Base-by-base conservation (phyloP, 2,888 invertebrate species). In the Malthinus flaveolus region DNA sequence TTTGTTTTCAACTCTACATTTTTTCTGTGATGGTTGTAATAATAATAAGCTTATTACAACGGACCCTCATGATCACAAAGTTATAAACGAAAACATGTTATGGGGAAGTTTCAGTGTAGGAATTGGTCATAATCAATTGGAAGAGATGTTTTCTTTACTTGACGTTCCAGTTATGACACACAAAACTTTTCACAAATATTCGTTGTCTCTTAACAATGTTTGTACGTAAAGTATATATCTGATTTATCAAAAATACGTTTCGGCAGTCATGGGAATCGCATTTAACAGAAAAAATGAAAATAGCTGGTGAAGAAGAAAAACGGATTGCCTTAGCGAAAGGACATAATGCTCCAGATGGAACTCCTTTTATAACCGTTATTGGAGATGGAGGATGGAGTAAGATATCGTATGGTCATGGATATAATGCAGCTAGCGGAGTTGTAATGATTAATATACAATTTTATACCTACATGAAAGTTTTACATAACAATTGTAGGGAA, bases 221-320 rank as follows among this genome's bases (percentile, higher is more conserved):
- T 34, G 12, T 32, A n/a, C 4, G 8, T 48, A n/a, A 11, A 12
- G 23, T 33, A 5, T 48, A 48, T 7, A 34, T 33, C 12, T 13
- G 8, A n/a, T 8, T 8, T 48, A 4, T 11, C 13, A 34, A 34
- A n/a, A 7, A 34, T n/a, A 34, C 23, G 32, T 9, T 33, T 10
- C 10, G 10, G 8, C 8, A 48, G 48, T 1, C 9, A n/a, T 48
- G 48, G 48, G 33, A 48, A 33, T n/a, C 11, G 1, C 23, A 33
- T 48, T 31, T 48, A 12, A 15, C 3, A 3, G n/a, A 9, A 7
- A 3, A 32, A 32, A 32, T 48, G 11, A 7, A 36, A 49, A 13
- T 12, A 49, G 49, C 15, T 36, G 49, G 49, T 12, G 13, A 49
- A 36, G 49, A 49, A n/a, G 35, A 34, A 9, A 37, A 34, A 34